phyloP scores from a whole-genome alignment of 2,888 invertebrate genomes.

The Diplolepis rosae region DNA sequence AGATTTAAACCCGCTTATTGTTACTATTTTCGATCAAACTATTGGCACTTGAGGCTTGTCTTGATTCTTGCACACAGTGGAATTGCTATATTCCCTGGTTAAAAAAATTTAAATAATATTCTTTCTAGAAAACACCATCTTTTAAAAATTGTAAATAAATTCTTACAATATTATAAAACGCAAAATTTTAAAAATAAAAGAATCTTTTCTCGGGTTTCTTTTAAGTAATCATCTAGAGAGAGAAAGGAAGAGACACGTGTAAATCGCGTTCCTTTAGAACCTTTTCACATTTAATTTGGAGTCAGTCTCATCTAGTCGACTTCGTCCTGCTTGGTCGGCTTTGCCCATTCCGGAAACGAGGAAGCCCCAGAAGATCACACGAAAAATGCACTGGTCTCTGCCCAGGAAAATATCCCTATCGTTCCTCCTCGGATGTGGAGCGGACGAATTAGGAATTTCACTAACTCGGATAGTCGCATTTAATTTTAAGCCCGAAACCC shows the following conservation, averaged over 20 bases:
- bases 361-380: constrained; percentile 72
- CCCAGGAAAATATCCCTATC: constrained; percentile 47
- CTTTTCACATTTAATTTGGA: constrained; percentile 71
- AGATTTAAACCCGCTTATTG: too few species aligned
- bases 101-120: too few species aligned
- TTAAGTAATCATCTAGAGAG: constrained; percentile 25
- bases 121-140: too few species aligned
- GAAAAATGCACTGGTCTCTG: constrained; percentile 68
- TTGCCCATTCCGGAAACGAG: constrained; percentile 54
- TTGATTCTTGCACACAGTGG: too few species aligned
- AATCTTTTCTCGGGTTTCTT: not conserved
- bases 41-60: too few species aligned
- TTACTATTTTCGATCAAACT: too few species aligned
- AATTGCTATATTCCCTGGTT: too few species aligned
- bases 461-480: constrained; percentile 73
- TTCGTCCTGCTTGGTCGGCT: constrained; percentile 34
- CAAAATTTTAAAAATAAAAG: not conserved
- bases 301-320: constrained; percentile 59
- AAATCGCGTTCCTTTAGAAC: constrained; percentile 56
- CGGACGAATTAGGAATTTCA: constrained; percentile 72
- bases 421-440: constrained; percentile 54
- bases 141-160: too few species aligned
- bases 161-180: not conserved
- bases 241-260: constrained; percentile 39
- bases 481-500: constrained; percentile 74